Base-by-base conservation (phyloP, 2,888 invertebrate species). In the Stenolophus ochropezus region DNA sequence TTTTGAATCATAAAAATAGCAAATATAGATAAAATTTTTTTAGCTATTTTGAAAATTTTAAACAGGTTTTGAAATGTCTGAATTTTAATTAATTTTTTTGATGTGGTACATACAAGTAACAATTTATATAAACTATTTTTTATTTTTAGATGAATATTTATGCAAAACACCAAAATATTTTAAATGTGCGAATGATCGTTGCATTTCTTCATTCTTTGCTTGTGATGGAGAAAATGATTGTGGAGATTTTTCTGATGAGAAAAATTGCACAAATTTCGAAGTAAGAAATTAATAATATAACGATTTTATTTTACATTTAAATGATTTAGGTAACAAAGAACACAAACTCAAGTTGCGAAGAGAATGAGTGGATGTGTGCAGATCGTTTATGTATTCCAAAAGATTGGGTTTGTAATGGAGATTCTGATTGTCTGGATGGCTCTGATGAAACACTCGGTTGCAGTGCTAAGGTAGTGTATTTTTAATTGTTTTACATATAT, bases 401-500 rank as follows among this genome's bases (percentile, higher is more conserved):
- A 20, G 87, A 88, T 11, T 88, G 87, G 86, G 88, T 89, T 2
- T 90, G 90, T 82, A 89, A 90, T 83, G 88, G 87, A 1, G 87
- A 87, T 81, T 3, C 82, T 4, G 89, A 90, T 81, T 90, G 90
- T 84, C 82, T 87, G 25, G 89, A 90, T 84, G 87, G 87, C 14
- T 88, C 89, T 0, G 90, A 90, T 85, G 90, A 90, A 85, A 86
- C 85, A 2, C 82, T 88, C 8, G 89, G 89, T 0, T 91, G 91
- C 83, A 86, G 87, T 1, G 85, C 85, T 16, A 86, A 88, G 0
- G 87, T 86, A 82, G 27, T 4, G 23, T 23, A 53, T 14, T 21
- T 49, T 5, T 6, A 51, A 23, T 27, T 27, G n/a, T 23, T 53
- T 33, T 14, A 27, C n/a, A n/a, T n/a, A n/a, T n/a, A n/a, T n/a